Base-by-base conservation (phyloP, 2,797 vertebrate genomes). In the Pangasius macronema region DNA sequence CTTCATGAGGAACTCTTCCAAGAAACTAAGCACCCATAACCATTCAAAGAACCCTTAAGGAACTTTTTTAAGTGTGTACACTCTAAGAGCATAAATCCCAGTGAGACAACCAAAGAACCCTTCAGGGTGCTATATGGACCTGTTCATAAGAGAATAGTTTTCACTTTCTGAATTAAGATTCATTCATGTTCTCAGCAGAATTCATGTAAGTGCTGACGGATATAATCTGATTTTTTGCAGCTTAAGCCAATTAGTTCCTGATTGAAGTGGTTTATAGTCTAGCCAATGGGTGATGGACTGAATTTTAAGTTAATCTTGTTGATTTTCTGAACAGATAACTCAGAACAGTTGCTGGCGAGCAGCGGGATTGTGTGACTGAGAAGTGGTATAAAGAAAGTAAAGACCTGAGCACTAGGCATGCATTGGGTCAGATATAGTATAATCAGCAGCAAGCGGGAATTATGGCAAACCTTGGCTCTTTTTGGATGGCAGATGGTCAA, bases 251-350 rank as follows among this genome's bases (percentile, higher is more conserved):
- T 76, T 27, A 76, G 46, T 6, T 51, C 14, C 46, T 76, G 76
- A 79, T 13, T 79, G 18, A 79, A 79, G 51, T 79, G 51, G 20
- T 24, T 80, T 80, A 39, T 80, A 13, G 10, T 36, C 10, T 51
- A 59, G 33, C 22, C 53, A 36, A 3, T 39, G 53, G 53, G 39
- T 80, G 33, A 39, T 22, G 30, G 76, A 49, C 16, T 55, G 33
- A 80, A 77, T 77, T 77, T 77, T 30, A 77, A 33, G 49, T 77
- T 51, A 77, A 53, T 77, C 75, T 3, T 57, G 18, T 59, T 36
- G 51, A 80, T 80, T 80, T 22, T 57, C 30, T 80, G 22, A 59
- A 27, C 33, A 61, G 55, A 81, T 61, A 11, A 61, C 16, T 57
- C 77, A 57, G 73, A 76, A 2, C 27, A 51, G 39, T 51, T 18